Conservation (phyloP, 1,140 invertebrate species). For the Conus ventricosus region DNA sequence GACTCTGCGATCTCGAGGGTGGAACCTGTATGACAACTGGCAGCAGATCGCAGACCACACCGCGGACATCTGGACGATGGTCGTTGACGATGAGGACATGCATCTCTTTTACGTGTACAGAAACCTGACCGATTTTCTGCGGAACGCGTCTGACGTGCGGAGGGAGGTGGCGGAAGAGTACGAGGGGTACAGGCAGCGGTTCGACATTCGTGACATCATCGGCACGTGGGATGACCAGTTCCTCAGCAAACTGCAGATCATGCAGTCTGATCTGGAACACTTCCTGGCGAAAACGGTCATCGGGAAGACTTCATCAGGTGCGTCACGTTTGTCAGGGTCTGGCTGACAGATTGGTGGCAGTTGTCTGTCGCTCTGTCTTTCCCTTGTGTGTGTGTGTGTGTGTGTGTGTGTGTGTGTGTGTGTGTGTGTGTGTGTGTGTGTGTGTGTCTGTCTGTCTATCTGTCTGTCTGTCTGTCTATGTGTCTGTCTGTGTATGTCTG, state of each 20-base stretch:
- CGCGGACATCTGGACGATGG: conserved; percentile 51
- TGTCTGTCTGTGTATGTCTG: too few species aligned
- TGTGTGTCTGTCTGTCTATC: neutral
- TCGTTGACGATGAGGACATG: conserved; percentile 57
- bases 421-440: neutral
- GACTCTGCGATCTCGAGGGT: conserved; percentile 57
- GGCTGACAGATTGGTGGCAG: too few species aligned
- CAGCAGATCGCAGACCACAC: conserved; percentile 30
- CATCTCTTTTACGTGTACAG: conserved; percentile 58
- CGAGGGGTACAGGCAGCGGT: conserved; percentile 23
- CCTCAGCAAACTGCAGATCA: conserved; percentile 34
- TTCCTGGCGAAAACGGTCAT: conserved; percentile 43
- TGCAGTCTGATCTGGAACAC: conserved; percentile 43
- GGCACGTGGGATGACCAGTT: conserved; percentile 49
- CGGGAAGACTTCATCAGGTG: conserved; percentile 54
- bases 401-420: neutral
- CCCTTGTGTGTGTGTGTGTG: neutral
- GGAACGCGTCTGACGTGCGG: conserved; percentile 45
- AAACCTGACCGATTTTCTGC: conserved; percentile 47
- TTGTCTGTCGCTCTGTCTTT: neutral
- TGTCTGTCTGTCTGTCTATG: neutral
- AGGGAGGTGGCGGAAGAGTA: conserved; percentile 41
- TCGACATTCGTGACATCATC: conserved; percentile 49
- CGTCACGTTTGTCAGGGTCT: neutral
- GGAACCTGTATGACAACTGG: conserved; percentile 58